Evolutionary conservation across 2,888 invertebrate species (phyloP), one percentile per base, ranked within the genome.

Genomic region (Athalia circularis): DNA sequence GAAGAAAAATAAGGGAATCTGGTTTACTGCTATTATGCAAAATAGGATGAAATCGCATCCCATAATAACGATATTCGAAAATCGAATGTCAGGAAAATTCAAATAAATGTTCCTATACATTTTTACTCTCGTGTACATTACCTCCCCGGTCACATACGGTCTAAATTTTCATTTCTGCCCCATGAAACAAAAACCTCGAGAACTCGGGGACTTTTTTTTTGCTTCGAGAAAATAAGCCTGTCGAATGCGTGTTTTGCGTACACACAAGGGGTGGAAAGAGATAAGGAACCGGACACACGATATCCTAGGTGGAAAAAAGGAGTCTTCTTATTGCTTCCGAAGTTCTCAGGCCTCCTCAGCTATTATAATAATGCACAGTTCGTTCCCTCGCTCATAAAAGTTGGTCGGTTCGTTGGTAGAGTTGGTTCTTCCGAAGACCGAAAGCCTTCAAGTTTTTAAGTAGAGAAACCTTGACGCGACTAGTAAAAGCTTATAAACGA

Each of bases 1-100:
- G 29, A 29, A 29, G 29, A 29, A 29, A 29, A 29, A 29, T 29
- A 29, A 29, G 29, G 29, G 29, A 29, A 29, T 29, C 29, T 29
- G 29, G 29, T 29, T 29, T 29, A 29, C 29, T 29, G 1, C 29
- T 29, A 29, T 29, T 29, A 29, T 29, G 29, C 29, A 29, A 29
- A 29, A 29, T 29, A 29, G 29, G 29, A 29, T 29, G 29, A 29
- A 29, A 29, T 29, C 29, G 29, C 29, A 29, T 29, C 29, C 29
- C 29, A 29, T 29, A 29, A 29, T 29, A 29, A 29, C 67, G 52
- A 62, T 75, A 62, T 62, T 62, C 81, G 85, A 84, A 83, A 85
- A 87, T 86, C 86, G 85, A 87, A 84, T 85, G 87, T 85, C 85
- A 82, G 65, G 80, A 77, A 84, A 85, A 87, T 87, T 84, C 86